Evolutionary conservation across 2,888 invertebrate species (phyloP).

Genomic region (Xestia rhomboidea): DNA sequence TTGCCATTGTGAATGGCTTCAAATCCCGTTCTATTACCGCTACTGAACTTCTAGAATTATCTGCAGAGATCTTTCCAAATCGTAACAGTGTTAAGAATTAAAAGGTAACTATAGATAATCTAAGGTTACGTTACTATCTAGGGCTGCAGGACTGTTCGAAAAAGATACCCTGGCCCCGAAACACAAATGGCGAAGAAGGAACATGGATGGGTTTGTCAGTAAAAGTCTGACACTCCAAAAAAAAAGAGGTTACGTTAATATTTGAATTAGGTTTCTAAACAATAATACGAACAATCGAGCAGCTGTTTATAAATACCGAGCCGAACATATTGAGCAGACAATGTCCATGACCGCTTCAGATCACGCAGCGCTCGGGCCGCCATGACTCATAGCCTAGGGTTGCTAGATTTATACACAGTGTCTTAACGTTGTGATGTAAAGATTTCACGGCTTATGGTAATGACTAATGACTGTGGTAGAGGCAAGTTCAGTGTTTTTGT

Average conservation of each 20-base stretch:
- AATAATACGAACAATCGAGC: conserved; percentile 50
- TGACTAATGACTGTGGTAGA: background rate
- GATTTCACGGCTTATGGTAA: conserved; percentile 19
- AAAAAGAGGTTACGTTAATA: no score
- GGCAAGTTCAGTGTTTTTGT: background rate
- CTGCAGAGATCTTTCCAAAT: background rate
- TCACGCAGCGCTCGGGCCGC: conserved; percentile 48
- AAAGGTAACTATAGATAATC: background rate
- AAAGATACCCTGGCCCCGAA: no score
- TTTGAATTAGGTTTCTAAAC: conserved; percentile 45
- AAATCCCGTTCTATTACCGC: background rate
- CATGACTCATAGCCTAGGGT: conserved; percentile 61
- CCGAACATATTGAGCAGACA: conserved; percentile 61
- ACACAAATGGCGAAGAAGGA: no score
- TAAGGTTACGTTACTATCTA: conserved; percentile 26
- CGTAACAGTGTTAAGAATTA: background rate
- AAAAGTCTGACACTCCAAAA: no score
- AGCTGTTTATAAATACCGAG: conserved; percentile 68
- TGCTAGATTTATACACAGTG: conserved; percentile 46
- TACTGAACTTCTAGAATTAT: background rate
- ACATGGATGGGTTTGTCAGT: no score
- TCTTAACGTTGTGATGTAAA: conserved; percentile 30
- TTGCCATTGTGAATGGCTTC: background rate
- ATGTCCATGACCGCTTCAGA: conserved; percentile 67
- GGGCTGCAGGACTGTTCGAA: no score